Percentiles rank a stretch among this genome's conserved stretches.
These are phyloP conservation scores for Litoditis marina DNA, from an alignment of 2,888 invertebrate genomes.

Conservation along the genomic window DNA sequence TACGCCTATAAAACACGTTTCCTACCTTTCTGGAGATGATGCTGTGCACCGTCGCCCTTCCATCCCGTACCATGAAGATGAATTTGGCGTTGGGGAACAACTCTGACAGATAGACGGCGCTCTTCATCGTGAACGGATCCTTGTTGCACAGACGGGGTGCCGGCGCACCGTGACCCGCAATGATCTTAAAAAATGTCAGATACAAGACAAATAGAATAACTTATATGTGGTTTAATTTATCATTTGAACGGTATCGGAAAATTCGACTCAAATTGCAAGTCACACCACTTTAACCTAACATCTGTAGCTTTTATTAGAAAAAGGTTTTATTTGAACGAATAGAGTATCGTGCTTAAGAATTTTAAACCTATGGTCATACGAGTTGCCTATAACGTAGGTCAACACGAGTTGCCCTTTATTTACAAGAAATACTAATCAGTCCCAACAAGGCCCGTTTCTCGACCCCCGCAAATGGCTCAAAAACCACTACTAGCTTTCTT, in stretches of 20 bases:
- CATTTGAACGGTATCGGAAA: no score
- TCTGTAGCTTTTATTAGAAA: background rate
- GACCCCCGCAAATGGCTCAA: no score
- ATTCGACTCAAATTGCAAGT: no score
- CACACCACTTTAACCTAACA: no score
- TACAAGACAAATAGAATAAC: no score
- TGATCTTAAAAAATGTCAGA: constrained; percentile 63
- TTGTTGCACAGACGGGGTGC: constrained; percentile 91
- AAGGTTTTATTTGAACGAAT: background rate
- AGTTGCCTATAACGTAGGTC: no score
- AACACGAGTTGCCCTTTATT: no score
- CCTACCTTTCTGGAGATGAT: constrained; percentile 84
- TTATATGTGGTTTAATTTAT: no score
- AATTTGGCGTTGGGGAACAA: constrained; percentile 96
- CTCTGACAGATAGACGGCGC: constrained; percentile 87
- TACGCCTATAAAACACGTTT: background rate
- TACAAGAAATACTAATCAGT: no score
- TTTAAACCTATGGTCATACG: no score
- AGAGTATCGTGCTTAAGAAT: background rate
- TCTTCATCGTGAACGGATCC: constrained; percentile 94
- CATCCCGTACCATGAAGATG: constrained; percentile 80
- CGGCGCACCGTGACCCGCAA: constrained; percentile 90
- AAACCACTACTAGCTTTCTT: no score
- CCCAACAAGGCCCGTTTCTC: no score
- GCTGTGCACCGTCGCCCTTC: constrained; percentile 95